Evolutionary conservation across 2,113 vertebrate genomes (phyloP), one percentile per base, ranked within the genome.

Genomic region (Phocoena phocoena): DNA sequence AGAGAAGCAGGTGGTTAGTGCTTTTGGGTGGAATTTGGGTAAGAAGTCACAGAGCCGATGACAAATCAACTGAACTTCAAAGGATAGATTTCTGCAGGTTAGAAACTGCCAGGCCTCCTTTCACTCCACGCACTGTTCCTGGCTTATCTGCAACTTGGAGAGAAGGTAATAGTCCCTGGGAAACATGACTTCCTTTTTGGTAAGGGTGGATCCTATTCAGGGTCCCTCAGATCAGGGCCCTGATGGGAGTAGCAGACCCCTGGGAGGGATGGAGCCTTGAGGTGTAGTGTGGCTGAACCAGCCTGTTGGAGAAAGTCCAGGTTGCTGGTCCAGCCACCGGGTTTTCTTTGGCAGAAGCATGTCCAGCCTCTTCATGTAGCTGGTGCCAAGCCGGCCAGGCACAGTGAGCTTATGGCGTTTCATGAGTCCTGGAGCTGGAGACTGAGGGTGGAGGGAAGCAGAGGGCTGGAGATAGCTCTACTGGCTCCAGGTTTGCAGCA

Each of bases 301-400:
- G 88, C 26, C 31, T 77, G 15, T 25, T 92, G 93, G 93, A 93
- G 70, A 41, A 76, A 85, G 71, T 94, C 77, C 90, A 97, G 68
- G 77, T 55, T 1, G 2, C 58, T 95, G 93, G 90, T 53, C 85
- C 94, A 92, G 73, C 31, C 67, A 68, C 73, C 26, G 65, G 89
- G 68, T 95, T 98, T 97, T 96, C 95, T 96, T 97, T 98, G 97
- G 98, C 97, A 96, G 58, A 96, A 97, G 77, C 67, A 92, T 13
- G 31, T 65, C 44, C 58, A 93, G 33, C 15, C 58, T 96, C 73
- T 95, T 76, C 44, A 41, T n/a, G 67, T 44, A 68, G 86, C 70
- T 83, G 50, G 80, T 96, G 91, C 97, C 93, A 90, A 93, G 84
- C 68, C 81, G 93, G 87, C 68, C 25, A n/a, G 91, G 83, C 21